Evolutionary conservation across 2,113 vertebrate species (phyloP).

Genomic region (Plestiodon gilberti): DNA sequence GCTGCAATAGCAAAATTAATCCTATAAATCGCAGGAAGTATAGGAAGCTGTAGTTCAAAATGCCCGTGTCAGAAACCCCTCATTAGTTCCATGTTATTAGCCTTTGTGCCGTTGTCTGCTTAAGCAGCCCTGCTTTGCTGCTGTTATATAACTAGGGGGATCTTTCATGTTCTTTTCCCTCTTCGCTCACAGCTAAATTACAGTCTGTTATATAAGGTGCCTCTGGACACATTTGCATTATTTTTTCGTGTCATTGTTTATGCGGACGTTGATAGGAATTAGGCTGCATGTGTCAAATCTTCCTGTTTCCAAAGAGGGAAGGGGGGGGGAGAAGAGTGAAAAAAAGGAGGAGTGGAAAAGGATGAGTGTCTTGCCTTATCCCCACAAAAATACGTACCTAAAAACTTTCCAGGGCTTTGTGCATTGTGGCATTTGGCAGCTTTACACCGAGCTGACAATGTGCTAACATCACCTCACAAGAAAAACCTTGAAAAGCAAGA

Average conservation of each 20-base stretch:
- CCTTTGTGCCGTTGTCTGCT: slow-evolving; percentile 21
- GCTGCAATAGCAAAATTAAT: slow-evolving; percentile 33
- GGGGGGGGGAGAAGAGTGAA: neutral
- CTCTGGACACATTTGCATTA: slow-evolving; percentile 18
- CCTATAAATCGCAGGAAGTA: slow-evolving; percentile 20
- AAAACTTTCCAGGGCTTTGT: neutral
- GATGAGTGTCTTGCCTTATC: neutral
- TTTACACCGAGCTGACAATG: neutral
- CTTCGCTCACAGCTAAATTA: slow-evolving; percentile 27
- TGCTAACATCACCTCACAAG: neutral
- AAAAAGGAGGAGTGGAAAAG: neutral
- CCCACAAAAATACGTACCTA: neutral
- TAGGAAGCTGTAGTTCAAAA: slow-evolving; percentile 24
- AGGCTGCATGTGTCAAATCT: neutral
- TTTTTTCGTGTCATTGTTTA: slow-evolving; percentile 15
- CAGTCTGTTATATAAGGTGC: slow-evolving; percentile 25
- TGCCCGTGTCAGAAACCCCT: slow-evolving; percentile 14
- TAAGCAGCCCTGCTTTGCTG: slow-evolving; percentile 21
- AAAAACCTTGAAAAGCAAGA: neutral
- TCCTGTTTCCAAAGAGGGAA: neutral
- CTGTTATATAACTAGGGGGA: slow-evolving; percentile 23
- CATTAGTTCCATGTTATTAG: slow-evolving; percentile 32
- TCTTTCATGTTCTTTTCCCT: neutral
- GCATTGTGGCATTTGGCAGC: neutral
- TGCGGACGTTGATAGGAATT: slow-evolving; percentile 16